phyloP scores from a whole-genome alignment of 2,888 invertebrate species.

The Drosophila meridiana region DNA sequence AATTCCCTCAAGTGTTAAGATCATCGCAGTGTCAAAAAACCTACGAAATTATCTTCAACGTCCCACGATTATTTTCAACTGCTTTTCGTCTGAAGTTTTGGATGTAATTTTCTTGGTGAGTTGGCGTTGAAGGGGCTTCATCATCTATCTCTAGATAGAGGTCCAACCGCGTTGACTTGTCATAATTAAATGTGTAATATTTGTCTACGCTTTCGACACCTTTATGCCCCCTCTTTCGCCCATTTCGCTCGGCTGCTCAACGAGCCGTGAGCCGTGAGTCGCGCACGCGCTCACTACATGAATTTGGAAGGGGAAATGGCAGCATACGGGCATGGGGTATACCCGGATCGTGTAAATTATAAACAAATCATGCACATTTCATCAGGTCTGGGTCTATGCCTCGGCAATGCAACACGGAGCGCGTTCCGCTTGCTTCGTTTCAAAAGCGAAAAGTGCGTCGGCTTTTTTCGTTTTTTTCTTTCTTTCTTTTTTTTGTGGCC shows the following conservation, averaged over 20 bases:
- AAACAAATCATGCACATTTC: slow-evolving; percentile 71
- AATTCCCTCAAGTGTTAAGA: slow-evolving; percentile 38
- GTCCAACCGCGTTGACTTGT: slow-evolving; percentile 52
- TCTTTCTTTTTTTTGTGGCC: slow-evolving; percentile 29
- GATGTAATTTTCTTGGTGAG: slow-evolving; percentile 40
- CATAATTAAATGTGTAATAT: slow-evolving; percentile 78
- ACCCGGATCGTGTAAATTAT: slow-evolving; percentile 62
- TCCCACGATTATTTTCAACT: slow-evolving; percentile 43
- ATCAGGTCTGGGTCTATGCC: slow-evolving; percentile 49
- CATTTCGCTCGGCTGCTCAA: slow-evolving; percentile 41
- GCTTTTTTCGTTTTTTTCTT: slow-evolving; percentile 12
- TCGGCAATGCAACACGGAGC: slow-evolving; percentile 32
- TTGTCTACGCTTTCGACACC: slow-evolving; percentile 73
- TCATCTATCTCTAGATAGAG: slow-evolving; percentile 19
- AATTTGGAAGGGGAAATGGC: slow-evolving; percentile 2
- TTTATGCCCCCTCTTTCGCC: slow-evolving; percentile 25
- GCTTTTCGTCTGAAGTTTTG: slow-evolving; percentile 29
- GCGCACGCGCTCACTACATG: slow-evolving; percentile 44
- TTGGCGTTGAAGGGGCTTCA: slow-evolving; percentile 39
- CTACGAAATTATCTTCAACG: slow-evolving; percentile 11
- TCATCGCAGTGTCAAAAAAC: slow-evolving; percentile 29
- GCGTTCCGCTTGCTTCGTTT: slow-evolving; percentile 66
- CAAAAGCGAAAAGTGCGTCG: slow-evolving; percentile 74
- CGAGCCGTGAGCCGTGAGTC: slow-evolving; percentile 51
- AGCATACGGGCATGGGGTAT: neutral